Evolutionary conservation across 2,888 invertebrate genomes (phyloP), one percentile per base, ranked within the genome.

Genomic region (Pterobdella sp.): DNA sequence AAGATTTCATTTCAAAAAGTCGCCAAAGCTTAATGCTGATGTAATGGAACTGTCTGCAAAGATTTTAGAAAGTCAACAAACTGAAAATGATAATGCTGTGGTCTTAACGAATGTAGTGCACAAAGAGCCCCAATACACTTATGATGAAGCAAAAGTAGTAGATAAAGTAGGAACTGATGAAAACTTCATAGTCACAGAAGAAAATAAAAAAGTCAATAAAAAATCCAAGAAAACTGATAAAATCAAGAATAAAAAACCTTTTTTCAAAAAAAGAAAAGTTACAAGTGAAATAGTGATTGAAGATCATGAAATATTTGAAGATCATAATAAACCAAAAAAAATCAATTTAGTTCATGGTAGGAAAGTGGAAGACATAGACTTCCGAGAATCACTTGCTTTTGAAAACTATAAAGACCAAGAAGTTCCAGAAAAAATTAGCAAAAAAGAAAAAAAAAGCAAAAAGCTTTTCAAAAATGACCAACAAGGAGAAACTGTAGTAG

Each of bases 281-380:
- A 14, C 60, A 22, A 56, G 26, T 7, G 69, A 69, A 29, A 32
- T 69, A 31, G 69, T 69, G 26, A n/a, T 69, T 32, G 69, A 69
- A 29, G 69, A 69, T n/a, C 34, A 34, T n/a, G 1, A 22, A 22
- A 37, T 69, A n/a, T 69, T 52, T 52, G 56, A 42, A 34, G 71
- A 71, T 31, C 60, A 63, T n/a, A 71, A 71, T 37, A 71, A 35
- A 32, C 60, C 71, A 14, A 71, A 71, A 36, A 52, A 71, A 10
- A 71, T 71, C 37, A n/a, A 34, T 32, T 14, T 71, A n/a, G 63
- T 31, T 4, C 71, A 71, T 32, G 71, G 63, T 36, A n/a, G n/a
- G n/a, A n/a, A n/a, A n/a, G n/a, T n/a, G n/a, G n/a, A n/a, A n/a
- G 35, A 63, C 4, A 34, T 52, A 26, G 36, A 56, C 22, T 10